Percentiles rank a stretch among this genome's conserved stretches.
Evolutionary conservation across 2,113 vertebrate species (phyloP).

Genomic region (Puffinus mauretanicus): DNA sequence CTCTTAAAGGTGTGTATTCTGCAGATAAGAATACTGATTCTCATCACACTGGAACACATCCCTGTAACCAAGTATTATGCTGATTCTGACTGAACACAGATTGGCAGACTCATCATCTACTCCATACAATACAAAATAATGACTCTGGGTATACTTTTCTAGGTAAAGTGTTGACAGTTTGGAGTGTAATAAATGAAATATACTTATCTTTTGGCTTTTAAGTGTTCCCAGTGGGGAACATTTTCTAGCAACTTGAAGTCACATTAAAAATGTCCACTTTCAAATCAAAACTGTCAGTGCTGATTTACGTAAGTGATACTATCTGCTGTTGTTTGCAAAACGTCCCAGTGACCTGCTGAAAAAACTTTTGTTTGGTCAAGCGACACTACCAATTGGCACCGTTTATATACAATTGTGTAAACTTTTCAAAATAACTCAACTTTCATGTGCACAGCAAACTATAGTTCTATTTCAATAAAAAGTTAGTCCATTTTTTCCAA

Average conservation of each 20-base stretch:
- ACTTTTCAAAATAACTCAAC: neutral
- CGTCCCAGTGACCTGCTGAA: neutral
- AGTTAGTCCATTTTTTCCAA: neutral
- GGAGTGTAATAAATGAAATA: slow-evolving; percentile 29
- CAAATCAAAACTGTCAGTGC: slow-evolving; percentile 8
- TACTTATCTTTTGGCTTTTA: slow-evolving; percentile 3
- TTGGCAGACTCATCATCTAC: neutral
- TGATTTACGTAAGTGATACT: neutral
- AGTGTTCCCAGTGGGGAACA: neutral
- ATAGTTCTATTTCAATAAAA: neutral
- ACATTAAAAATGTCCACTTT: neutral
- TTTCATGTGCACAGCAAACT: neutral
- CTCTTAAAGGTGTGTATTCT: neutral
- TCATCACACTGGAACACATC: neutral
- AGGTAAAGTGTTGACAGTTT: slow-evolving; percentile 9
- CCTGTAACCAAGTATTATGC: neutral
- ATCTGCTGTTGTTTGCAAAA: neutral
- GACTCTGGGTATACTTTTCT: neutral
- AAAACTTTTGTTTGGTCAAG: neutral
- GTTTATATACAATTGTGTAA: neutral
- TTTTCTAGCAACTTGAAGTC: slow-evolving; percentile 20
- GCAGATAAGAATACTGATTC: neutral
- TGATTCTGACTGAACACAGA: neutral
- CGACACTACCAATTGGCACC: neutral
- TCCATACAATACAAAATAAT: slow-evolving; percentile 8